Conservation (phyloP, 2,888 invertebrate species). For the Drosophila multiciliata region DNA sequence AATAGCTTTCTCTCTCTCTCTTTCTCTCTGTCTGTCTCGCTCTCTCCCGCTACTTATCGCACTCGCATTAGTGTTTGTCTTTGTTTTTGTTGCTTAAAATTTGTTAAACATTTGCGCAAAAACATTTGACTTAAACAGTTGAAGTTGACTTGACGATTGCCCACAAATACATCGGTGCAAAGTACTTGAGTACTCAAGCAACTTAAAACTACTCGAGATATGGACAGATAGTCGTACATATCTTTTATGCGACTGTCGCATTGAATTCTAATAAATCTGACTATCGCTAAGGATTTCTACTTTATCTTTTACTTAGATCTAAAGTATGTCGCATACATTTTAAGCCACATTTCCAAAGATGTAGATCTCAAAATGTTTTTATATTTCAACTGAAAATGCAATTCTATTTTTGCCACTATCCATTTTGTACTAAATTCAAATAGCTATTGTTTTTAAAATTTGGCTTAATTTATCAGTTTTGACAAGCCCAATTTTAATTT, state of each 20-base stretch:
- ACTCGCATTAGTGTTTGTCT: conserved; percentile 28
- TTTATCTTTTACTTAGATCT: conserved; percentile 6
- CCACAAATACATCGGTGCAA: conserved; percentile 25
- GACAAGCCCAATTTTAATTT: conserved; percentile 14
- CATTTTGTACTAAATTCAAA: not conserved
- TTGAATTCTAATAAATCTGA: not conserved
- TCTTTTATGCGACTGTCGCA: not conserved
- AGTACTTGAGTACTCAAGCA: conserved; percentile 18
- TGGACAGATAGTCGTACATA: not conserved
- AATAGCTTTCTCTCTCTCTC: too few species aligned
- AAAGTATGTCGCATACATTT: not conserved
- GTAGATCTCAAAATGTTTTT: not conserved
- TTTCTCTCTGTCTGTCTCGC: not conserved
- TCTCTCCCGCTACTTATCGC: conserved; percentile 1
- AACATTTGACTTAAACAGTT: conserved; percentile 42
- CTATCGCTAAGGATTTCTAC: not conserved
- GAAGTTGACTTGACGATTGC: conserved; percentile 14
- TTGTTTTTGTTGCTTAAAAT: conserved; percentile 49
- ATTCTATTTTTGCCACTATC: not conserved
- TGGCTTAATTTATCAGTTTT: conserved; percentile 7
- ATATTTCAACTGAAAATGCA: not conserved
- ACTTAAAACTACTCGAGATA: conserved; percentile 5
- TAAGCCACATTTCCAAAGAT: not conserved
- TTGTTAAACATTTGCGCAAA: conserved; percentile 57
- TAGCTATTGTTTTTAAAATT: not conserved